Percentiles rank a stretch among this genome's conserved stretches.
These are phyloP conservation scores for Heteromormyrus szaboi DNA, from an alignment of 2,797 vertebrate species.

Conservation along the genomic window DNA sequence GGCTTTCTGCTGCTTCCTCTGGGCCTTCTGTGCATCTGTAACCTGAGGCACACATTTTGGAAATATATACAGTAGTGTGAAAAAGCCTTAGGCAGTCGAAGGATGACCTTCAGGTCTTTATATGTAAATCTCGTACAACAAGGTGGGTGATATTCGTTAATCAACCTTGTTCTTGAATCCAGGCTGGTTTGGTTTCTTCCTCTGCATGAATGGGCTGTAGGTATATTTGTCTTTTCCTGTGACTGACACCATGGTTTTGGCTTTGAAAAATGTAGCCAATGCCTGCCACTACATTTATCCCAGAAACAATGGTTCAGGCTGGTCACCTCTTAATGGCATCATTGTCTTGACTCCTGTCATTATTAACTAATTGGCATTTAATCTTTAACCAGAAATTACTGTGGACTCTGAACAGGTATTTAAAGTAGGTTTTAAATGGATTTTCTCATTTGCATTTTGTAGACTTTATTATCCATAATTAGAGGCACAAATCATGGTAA, in stretches of 20 bases:
- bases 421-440: constrained; percentile 22
- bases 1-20: neutral
- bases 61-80: neutral
- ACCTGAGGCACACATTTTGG: neutral
- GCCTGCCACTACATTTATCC: neutral
- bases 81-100: neutral
- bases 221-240: neutral
- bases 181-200: neutral
- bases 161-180: neutral
- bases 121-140: too few relatives aligned
- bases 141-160: neutral
- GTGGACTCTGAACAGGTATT: constrained; percentile 39
- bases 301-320: constrained; percentile 26
- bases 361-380: constrained; percentile 50
- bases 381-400: constrained; percentile 34
- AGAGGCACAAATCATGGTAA: constrained; percentile 25
- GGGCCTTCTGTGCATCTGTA: neutral
- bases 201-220: neutral
- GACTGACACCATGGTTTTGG: neutral
- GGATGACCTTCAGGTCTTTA: too few relatives aligned
- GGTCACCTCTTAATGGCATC: constrained; percentile 36
- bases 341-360: constrained; percentile 41
- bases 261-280: neutral
- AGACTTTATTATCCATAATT: constrained; percentile 30
- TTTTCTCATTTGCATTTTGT: constrained; percentile 36